phyloP scores from a whole-genome alignment of 2,797 vertebrate species.

The Toxotes lorentzi region DNA sequence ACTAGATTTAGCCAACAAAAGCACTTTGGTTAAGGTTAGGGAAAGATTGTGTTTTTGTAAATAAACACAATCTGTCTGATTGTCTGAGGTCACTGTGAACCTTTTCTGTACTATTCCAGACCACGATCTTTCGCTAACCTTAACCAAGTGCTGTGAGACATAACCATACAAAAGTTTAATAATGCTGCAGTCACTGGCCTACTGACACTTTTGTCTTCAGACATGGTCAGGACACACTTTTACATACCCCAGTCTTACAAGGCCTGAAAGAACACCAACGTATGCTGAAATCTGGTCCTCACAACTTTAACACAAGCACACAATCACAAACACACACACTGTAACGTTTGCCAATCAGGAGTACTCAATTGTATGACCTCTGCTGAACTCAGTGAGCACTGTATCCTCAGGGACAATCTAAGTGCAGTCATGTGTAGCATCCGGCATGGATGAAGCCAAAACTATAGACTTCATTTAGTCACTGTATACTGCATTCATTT shows the following conservation, averaged over 20 bases:
- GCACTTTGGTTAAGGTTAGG: too few relatives aligned
- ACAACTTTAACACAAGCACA: not conserved
- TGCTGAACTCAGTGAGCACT: constrained; percentile 12
- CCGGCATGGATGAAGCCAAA: constrained; percentile 32
- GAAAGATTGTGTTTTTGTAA: too few relatives aligned
- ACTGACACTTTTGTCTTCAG: not conserved
- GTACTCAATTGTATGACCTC: constrained; percentile 17
- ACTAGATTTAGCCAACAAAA: not conserved
- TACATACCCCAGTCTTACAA: not conserved
- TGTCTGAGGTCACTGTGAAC: too few relatives aligned
- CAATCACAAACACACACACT: not conserved
- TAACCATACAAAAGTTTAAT: not conserved
- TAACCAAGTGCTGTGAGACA: not conserved
- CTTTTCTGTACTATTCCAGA: not conserved
- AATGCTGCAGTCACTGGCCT: too few relatives aligned
- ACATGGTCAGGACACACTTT: not conserved
- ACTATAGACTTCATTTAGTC: constrained; percentile 24
- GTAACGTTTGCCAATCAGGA: constrained; percentile 12
- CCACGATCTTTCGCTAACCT: not conserved
- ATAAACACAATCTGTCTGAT: too few relatives aligned
- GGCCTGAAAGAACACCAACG: not conserved
- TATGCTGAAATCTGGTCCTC: not conserved
- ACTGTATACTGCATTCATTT: constrained; percentile 4
- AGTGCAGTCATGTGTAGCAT: constrained; percentile 31
- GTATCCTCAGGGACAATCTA: not conserved